These are phyloP conservation scores for Tetragonula carbonaria DNA, from an alignment of 2,888 invertebrate genomes.

Conservation along the genomic window DNA sequence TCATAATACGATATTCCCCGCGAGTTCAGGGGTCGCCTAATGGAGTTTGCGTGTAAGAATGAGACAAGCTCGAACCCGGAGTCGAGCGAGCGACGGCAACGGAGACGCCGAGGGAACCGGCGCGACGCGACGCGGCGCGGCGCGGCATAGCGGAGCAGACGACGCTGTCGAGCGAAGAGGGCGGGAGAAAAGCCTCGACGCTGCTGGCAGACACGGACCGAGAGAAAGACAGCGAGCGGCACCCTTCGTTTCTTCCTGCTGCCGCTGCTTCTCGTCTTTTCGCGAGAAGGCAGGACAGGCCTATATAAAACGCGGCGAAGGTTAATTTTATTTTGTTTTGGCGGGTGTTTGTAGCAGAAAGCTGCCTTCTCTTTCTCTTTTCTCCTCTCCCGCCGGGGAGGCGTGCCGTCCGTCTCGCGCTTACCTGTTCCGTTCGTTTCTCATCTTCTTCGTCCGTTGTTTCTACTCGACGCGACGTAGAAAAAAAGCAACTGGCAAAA, in stretches of 20 bases:
- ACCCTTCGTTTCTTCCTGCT: slow-evolving; percentile 29
- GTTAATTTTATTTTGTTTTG: slow-evolving; percentile 77
- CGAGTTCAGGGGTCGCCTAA: slow-evolving; percentile 77
- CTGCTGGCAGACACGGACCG: background rate
- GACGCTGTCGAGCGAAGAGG: slow-evolving; percentile 32
- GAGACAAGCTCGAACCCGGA: slow-evolving; percentile 66
- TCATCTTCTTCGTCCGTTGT: slow-evolving; percentile 12
- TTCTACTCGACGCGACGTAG: slow-evolving; percentile 33
- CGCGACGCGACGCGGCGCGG: too few relatives aligned
- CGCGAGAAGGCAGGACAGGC: slow-evolving; percentile 36
- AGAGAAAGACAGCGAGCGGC: background rate
- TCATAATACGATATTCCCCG: slow-evolving; percentile 77
- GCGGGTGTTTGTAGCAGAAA: slow-evolving; percentile 63
- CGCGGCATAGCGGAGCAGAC: slow-evolving; percentile 40
- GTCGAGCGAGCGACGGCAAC: slow-evolving; percentile 45
- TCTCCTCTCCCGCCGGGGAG: background rate
- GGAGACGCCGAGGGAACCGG: slow-evolving; percentile 45
- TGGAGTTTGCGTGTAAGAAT: slow-evolving; percentile 83
- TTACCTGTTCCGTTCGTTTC: background rate
- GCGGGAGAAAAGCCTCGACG: slow-evolving; percentile 2
- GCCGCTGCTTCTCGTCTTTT: slow-evolving; percentile 32
- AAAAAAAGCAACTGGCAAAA: slow-evolving; percentile 53
- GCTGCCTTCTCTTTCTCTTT: slow-evolving; percentile 10
- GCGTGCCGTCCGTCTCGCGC: too few relatives aligned
- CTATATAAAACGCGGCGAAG: slow-evolving; percentile 71